A percentile compares a stretch with the other conserved stretches of the same genome.
Conservation (phyloP, 2,888 invertebrate species). For the Napeogenes sylphis region DNA sequence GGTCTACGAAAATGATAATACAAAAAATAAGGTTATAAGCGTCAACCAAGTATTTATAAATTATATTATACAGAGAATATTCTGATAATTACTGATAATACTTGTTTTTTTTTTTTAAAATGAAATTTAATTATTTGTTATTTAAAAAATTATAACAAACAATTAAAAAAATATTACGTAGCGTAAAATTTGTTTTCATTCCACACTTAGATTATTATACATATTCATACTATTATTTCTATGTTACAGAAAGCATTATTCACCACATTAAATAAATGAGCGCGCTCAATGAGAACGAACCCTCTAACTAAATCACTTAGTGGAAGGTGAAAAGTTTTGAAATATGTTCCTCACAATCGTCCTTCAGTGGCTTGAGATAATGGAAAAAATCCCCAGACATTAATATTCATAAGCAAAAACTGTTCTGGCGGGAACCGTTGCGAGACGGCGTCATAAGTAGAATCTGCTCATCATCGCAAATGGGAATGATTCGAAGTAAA, state of each 20-base stretch:
- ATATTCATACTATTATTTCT: slow-evolving; percentile 8
- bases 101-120: too few species aligned
- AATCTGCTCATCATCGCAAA: slow-evolving; percentile 20
- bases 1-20: background rate
- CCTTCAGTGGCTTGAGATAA: slow-evolving; percentile 46
- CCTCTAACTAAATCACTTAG: slow-evolving; percentile 39
- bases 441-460: slow-evolving; percentile 16
- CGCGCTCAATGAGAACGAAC: slow-evolving; percentile 21
- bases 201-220: background rate
- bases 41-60: too few species aligned
- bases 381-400: slow-evolving; percentile 57
- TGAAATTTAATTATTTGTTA: too few species aligned
- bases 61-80: too few species aligned
- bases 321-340: slow-evolving; percentile 44
- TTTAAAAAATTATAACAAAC: background rate
- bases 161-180: background rate
- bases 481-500: slow-evolving; percentile 7
- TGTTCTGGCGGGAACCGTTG: slow-evolving; percentile 18
- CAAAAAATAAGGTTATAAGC: too few species aligned
- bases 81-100: too few species aligned
- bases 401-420: slow-evolving; percentile 57
- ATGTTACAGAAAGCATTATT: slow-evolving; percentile 19
- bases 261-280: slow-evolving; percentile 23
- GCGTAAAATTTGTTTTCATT: slow-evolving; percentile 2
- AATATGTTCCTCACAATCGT: slow-evolving; percentile 52